Base-by-base conservation (phyloP, 1,140 invertebrate species). In the Papilio helenus region DNA sequence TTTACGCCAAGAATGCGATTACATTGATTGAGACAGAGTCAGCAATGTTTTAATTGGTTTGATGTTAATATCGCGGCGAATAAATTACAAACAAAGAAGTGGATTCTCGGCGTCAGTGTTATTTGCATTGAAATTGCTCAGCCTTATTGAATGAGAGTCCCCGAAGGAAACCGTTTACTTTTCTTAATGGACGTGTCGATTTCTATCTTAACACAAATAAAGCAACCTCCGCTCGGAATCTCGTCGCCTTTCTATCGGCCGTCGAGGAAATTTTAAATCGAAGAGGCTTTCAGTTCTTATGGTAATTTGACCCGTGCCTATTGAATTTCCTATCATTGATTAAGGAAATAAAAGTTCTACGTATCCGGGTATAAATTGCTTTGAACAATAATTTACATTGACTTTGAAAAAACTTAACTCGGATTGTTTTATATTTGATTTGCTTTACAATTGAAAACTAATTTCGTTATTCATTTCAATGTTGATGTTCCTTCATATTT, bases 141-240 rank as follows among this genome's bases (percentile, higher is more conserved):
- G 20, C 44, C 44, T 74, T 74, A 46, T 74, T 74, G 72, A 74
- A 74, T 46, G 42, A 23, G 20, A 74, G 44, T 74, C 44, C 44
- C 72, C 42, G 23, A 74, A 46, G 72, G 23, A 49, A 49, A 51
- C 44, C 42, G 42, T 74, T 74, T 74, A 74, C 72, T 74, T 74
- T 74, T 49, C 72, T 74, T 74, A 74, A 74, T 74, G 72, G 72
- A 74, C 72, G 72, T 74, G 72, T 74, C 72, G 72, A 74, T 74
- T 74, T 74, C 72, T 46, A 74, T 74, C 72, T 74, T 49, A 44
- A 26, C 44, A 49, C 72, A 74, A 74, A 74, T 74, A 74, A 74
- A 74, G 72, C 39, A 46, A 74, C 72, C 72, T 51, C 29, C 71
- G 34, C 20, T 44, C 42, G n/a, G 42, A n/a, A 46, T 42, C 44